Percentiles rank a stretch among this genome's conserved stretches.
Evolutionary conservation across 2,797 vertebrate genomes (phyloP).

Genomic region (Notamacropus eugenii): DNA sequence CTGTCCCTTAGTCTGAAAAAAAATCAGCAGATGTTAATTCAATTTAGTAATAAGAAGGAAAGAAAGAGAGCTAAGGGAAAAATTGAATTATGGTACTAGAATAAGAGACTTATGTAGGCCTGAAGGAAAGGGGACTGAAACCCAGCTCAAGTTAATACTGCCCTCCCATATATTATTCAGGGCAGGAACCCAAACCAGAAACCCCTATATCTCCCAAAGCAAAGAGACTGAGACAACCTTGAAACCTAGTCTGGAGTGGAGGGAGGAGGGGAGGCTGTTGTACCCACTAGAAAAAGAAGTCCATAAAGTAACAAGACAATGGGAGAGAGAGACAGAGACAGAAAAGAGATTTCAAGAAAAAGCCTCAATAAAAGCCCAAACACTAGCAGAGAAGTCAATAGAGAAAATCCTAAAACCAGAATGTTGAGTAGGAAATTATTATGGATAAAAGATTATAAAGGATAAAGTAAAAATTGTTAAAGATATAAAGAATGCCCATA

Average conservation of each 20-base stretch:
- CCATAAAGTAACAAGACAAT: not conserved
- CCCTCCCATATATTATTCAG: not conserved
- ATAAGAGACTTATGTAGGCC: not conserved
- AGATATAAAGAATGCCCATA: not conserved
- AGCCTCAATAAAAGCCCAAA: not conserved
- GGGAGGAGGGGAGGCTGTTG: not conserved
- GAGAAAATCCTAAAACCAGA: not conserved
- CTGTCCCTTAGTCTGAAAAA: not conserved
- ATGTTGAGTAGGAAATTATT: not conserved
- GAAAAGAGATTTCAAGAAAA: not conserved
- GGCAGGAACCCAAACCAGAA: not conserved
- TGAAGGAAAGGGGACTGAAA: not conserved
- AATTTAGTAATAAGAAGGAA: not conserved
- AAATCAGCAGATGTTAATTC: not conserved
- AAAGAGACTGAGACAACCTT: not conserved
- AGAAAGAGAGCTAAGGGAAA: not conserved
- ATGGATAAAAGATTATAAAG: not conserved
- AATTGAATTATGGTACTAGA: not conserved
- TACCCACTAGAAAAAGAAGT: not conserved
- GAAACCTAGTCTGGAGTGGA: not conserved
- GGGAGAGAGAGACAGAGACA: not conserved
- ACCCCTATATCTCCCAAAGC: not conserved
- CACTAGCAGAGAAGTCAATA: not conserved
- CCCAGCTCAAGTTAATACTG: not conserved
- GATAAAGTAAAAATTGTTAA: not conserved